Conservation (phyloP, 2,113 vertebrate species). For the Forbesichthys agassizii region DNA sequence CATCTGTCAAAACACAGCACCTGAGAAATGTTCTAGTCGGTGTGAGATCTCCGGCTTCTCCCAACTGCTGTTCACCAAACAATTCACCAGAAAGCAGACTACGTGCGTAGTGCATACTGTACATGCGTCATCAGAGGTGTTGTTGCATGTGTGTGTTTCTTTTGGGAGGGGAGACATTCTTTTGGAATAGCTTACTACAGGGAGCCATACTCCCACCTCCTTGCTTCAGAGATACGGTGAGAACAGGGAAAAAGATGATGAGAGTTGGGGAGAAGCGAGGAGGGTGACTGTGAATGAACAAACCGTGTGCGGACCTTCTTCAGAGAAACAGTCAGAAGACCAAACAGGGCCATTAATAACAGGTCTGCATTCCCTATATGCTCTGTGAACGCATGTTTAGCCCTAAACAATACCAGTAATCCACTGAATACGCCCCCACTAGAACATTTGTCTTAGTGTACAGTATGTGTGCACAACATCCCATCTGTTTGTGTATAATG, state of each 20-base stretch:
- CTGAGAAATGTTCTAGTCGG: too few species aligned
- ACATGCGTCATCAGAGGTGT: too few species aligned
- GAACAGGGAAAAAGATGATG: slow-evolving; percentile 7
- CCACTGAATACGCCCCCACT: slow-evolving; percentile 40
- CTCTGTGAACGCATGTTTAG: slow-evolving; percentile 40
- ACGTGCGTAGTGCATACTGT: too few species aligned
- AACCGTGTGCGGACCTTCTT: slow-evolving; percentile 16
- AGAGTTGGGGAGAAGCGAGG: slow-evolving; percentile 2
- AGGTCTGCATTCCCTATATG: slow-evolving; percentile 1
- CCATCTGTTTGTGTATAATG: not conserved
- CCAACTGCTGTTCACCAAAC: too few species aligned
- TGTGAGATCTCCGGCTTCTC: too few species aligned
- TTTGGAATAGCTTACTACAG: not conserved
- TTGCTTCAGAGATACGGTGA: slow-evolving; percentile 20
- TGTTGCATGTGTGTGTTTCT: too few species aligned
- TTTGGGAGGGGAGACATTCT: not conserved
- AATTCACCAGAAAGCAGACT: too few species aligned
- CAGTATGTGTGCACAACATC: slow-evolving; percentile 1
- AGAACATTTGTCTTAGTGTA: slow-evolving; percentile 5
- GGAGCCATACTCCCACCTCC: not conserved
- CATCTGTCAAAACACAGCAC: too few species aligned
- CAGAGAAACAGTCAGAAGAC: slow-evolving; percentile 25
- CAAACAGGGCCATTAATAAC: slow-evolving; percentile 41
- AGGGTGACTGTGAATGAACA: slow-evolving; percentile 15
- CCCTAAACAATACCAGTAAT: slow-evolving; percentile 10